Conservation (phyloP, 1,140 invertebrate genomes). For the Chironomus tepperi region DNA sequence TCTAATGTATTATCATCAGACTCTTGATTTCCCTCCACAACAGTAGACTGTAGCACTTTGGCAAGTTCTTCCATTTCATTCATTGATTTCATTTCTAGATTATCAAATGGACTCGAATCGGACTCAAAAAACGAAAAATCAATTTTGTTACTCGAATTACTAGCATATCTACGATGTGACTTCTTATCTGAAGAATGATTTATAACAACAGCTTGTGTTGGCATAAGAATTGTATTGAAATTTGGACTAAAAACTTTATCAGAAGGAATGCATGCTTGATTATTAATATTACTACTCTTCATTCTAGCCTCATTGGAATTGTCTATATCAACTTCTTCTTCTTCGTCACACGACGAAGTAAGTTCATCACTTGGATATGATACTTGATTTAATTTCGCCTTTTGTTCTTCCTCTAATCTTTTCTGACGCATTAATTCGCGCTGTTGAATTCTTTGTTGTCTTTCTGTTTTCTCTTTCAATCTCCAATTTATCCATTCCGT, state of each 20-base stretch:
- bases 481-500: constrained; percentile 56
- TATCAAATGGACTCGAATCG: constrained; percentile 84
- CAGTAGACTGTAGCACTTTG: constrained; percentile 49
- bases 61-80: constrained; percentile 82
- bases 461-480: constrained; percentile 47
- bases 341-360: constrained; percentile 28
- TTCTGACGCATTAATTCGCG: constrained; percentile 44
- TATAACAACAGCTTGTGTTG: constrained; percentile 39
- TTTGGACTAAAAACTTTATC: constrained; percentile 27
- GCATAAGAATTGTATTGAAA: constrained; percentile 37
- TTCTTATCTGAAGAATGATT: constrained; percentile 35
- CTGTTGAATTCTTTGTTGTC: constrained; percentile 47
- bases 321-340: constrained; percentile 28
- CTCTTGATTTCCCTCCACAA: background rate
- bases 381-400: constrained; percentile 47
- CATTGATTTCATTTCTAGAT: constrained; percentile 80
- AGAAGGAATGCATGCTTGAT: constrained; percentile 19
- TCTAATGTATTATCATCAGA: background rate
- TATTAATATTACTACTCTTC: constrained; percentile 14
- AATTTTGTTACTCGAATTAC: constrained; percentile 42
- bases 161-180: constrained; percentile 34
- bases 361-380: constrained; percentile 46
- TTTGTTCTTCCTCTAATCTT: constrained; percentile 46
- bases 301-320: constrained; percentile 27
- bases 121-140: constrained; percentile 76